A percentile compares a stretch with the other conserved stretches of the same genome.
Conservation (phyloP, 2,888 invertebrate species). For the Stenoptilia bipunctidactyla region DNA sequence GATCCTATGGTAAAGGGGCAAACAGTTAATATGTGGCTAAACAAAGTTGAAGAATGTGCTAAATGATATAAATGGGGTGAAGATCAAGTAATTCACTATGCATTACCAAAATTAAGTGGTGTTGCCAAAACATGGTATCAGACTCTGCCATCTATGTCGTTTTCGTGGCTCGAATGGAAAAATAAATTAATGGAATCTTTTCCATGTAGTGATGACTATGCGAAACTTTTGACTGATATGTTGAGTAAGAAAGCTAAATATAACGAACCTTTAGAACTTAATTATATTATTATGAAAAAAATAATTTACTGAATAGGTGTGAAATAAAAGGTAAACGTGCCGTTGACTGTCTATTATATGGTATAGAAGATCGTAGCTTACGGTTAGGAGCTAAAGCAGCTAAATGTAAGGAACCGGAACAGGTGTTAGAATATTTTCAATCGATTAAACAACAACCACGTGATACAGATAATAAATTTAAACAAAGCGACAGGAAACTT, state of each 20-base stretch:
- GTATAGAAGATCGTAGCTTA: slow-evolving; percentile 9
- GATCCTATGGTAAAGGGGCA: slow-evolving; percentile 13
- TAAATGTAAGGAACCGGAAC: slow-evolving; percentile 8
- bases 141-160: slow-evolving; percentile 8
- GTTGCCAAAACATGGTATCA: slow-evolving; percentile 13
- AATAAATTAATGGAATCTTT: slow-evolving; percentile 11
- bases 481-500: background rate
- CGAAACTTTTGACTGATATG: slow-evolving; percentile 13
- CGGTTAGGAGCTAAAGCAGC: slow-evolving; percentile 11
- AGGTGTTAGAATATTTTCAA: slow-evolving; percentile 9
- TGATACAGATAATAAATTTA: slow-evolving; percentile 1
- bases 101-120: slow-evolving; percentile 10
- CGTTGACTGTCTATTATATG: slow-evolving; percentile 9
- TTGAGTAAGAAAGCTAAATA: slow-evolving; percentile 7
- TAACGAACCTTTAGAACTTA: slow-evolving; percentile 12
- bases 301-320: slow-evolving; percentile 11
- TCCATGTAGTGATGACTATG: slow-evolving; percentile 13
- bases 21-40: slow-evolving; percentile 11
- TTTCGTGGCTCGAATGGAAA: slow-evolving; percentile 13
- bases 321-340: slow-evolving; percentile 10
- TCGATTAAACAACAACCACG: slow-evolving; percentile 7
- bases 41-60: slow-evolving; percentile 12
- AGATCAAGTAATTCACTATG: slow-evolving; percentile 11
- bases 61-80: slow-evolving; percentile 10
- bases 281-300: slow-evolving; percentile 9